Evolutionary conservation across 1,140 invertebrate genomes (phyloP).

Genomic region (Scaptomyza pallida): DNA sequence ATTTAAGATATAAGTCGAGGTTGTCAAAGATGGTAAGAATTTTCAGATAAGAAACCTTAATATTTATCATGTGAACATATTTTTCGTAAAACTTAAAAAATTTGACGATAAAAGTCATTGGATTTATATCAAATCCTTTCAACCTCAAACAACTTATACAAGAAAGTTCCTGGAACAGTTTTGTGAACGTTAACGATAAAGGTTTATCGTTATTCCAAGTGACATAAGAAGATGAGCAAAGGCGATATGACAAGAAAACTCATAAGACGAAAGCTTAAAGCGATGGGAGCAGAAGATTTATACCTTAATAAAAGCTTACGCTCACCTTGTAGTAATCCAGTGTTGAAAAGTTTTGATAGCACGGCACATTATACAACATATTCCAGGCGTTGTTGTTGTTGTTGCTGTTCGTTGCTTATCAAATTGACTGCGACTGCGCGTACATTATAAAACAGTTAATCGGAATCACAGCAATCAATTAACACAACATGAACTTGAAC

Average conservation of each 20-base stretch:
- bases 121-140: too few relatives aligned
- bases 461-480: conserved; percentile 8
- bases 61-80: too few relatives aligned
- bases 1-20: background rate
- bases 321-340: conserved; percentile 84
- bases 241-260: background rate
- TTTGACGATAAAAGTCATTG: too few relatives aligned
- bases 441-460: conserved; percentile 10
- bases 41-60: too few relatives aligned
- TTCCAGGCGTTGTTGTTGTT: conserved; percentile 66
- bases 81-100: too few relatives aligned
- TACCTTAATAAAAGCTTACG: background rate
- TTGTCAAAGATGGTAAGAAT: background rate
- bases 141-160: too few relatives aligned
- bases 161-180: background rate
- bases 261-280: background rate
- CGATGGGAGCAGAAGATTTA: background rate
- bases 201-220: conserved; percentile 12
- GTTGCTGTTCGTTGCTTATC: conserved; percentile 20
- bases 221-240: conserved; percentile 19
- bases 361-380: conserved; percentile 84
- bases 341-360: conserved; percentile 83
- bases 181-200: background rate
- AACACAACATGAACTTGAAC: background rate
- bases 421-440: conserved; percentile 24